Percentiles rank a stretch among this genome's conserved stretches.
These are phyloP conservation scores for Casuarius casuarius DNA, from an alignment of 2,113 vertebrate genomes.

Conservation along the genomic window DNA sequence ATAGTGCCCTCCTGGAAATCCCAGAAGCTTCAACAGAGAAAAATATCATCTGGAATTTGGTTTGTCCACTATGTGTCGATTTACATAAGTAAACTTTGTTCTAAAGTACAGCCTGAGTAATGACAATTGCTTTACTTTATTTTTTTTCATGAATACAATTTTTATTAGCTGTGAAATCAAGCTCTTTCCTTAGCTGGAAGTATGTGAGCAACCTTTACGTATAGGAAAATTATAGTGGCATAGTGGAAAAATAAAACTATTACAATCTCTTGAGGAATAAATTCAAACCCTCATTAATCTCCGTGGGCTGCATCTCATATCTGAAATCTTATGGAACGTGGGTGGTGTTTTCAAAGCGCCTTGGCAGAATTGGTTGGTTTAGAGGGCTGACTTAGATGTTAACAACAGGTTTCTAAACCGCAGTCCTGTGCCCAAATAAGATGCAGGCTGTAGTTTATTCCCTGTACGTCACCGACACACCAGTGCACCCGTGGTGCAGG, in stretches of 20 bases:
- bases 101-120: neutral
- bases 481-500: rapidly evolving
- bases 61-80: neutral
- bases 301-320: slow-evolving; percentile 38
- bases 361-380: neutral
- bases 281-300: slow-evolving; percentile 48
- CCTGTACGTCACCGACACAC: rapidly evolving
- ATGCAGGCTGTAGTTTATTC: neutral
- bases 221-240: neutral
- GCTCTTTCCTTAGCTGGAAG: neutral
- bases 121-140: neutral
- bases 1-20: rapidly evolving
- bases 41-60: neutral
- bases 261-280: slow-evolving; percentile 8
- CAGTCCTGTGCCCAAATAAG: neutral
- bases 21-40: neutral
- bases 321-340: slow-evolving; percentile 1
- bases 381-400: neutral
- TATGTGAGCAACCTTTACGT: neutral
- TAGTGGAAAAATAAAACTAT: neutral
- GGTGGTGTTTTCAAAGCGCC: slow-evolving; percentile 9
- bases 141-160: neutral
- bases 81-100: neutral
- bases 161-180: slow-evolving; percentile 14
- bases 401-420: neutral